phyloP scores from a whole-genome alignment of 2,113 vertebrate genomes.

The Prietella phreatophila region DNA sequence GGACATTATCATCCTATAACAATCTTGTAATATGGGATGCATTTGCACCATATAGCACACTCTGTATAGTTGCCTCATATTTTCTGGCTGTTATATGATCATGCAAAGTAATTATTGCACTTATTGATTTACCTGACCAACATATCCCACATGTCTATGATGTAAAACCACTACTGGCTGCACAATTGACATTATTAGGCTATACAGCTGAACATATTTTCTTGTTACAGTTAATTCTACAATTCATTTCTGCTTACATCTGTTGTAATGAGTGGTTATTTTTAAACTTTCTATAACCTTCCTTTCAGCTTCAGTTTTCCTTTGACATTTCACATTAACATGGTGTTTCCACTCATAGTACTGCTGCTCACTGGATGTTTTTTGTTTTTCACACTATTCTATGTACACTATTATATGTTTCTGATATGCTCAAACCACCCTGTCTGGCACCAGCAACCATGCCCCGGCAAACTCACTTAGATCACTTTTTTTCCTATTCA shows the following conservation, averaged over 20 bases:
- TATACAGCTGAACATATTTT: no score
- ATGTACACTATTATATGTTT: neutral
- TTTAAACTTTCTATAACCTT: neutral
- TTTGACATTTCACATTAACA: neutral
- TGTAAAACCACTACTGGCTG: no score
- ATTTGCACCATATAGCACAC: neutral
- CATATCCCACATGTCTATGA: neutral
- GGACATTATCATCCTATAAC: neutral
- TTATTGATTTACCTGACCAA: neutral
- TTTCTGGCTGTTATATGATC: neutral
- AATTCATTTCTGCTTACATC: no score
- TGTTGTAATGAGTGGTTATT: no score
- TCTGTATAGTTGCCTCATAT: neutral
- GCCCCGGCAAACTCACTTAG: neutral
- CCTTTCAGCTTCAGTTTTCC: neutral
- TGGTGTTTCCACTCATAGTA: neutral
- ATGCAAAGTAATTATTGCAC: neutral
- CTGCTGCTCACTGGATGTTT: neutral
- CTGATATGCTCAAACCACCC: neutral
- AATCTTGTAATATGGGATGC: no score
- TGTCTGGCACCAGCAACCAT: neutral
- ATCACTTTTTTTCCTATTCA: neutral
- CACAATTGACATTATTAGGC: no score
- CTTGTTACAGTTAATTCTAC: no score
- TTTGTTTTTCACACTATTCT: neutral